Evolutionary conservation across 2,888 invertebrate genomes (phyloP).

Genomic region (Ennomos quercinarius): DNA sequence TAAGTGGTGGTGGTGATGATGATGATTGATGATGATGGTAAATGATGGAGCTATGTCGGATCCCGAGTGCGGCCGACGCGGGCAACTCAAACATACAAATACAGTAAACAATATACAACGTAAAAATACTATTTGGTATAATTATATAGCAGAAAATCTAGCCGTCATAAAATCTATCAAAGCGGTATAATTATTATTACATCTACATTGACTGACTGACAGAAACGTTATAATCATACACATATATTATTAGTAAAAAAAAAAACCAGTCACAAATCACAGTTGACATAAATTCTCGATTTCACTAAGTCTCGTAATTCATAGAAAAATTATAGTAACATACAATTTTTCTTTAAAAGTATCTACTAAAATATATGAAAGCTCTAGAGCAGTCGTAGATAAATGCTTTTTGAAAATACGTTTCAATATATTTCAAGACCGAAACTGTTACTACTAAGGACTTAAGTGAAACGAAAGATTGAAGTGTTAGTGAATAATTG

Average conservation of each 20-base stretch:
- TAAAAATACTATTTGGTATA: slow-evolving; percentile 85
- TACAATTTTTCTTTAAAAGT: slow-evolving; percentile 64
- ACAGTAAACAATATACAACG: slow-evolving; percentile 79
- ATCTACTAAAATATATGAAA: slow-evolving; percentile 65
- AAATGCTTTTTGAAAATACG: slow-evolving; percentile 70
- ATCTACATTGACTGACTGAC: slow-evolving; percentile 78
- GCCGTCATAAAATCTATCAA: slow-evolving; percentile 82
- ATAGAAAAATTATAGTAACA: slow-evolving; percentile 75
- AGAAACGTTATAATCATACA: slow-evolving; percentile 74
- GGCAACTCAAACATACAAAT: slow-evolving; percentile 70
- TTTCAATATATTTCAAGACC: slow-evolving; percentile 20
- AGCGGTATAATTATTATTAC: slow-evolving; percentile 62
- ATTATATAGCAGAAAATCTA: slow-evolving; percentile 82
- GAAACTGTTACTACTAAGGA: slow-evolving; percentile 24
- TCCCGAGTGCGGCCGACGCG: slow-evolving; percentile 40
- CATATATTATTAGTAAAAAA: slow-evolving; percentile 78
- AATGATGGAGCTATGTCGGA: slow-evolving; percentile 25
- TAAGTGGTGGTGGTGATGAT: no score
- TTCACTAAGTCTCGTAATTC: slow-evolving; percentile 82
- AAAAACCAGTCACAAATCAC: slow-evolving; percentile 84
- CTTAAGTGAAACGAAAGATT: slow-evolving; percentile 39
- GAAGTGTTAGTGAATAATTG: slow-evolving; percentile 48
- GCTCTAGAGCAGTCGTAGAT: slow-evolving; percentile 61
- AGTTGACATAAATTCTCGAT: slow-evolving; percentile 84
- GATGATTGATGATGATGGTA: no score